These are phyloP conservation scores for Troides oblongomaculatus DNA, from an alignment of 2,888 invertebrate genomes.

Conservation along the genomic window DNA sequence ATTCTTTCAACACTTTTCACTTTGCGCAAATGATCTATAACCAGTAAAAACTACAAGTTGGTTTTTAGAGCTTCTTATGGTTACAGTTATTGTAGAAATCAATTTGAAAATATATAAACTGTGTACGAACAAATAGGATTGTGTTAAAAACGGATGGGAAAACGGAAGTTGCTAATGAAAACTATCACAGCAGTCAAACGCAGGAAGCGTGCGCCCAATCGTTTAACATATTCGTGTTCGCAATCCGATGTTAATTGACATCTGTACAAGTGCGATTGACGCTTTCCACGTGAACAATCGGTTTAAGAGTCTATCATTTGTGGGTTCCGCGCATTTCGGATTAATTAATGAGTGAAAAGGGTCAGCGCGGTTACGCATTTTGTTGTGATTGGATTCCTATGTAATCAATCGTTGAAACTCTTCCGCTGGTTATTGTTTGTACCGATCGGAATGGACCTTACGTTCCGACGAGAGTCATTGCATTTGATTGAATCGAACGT, in stretches of 20 bases:
- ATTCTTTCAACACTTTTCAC: too few species aligned
- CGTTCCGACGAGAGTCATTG: slow-evolving; percentile 22
- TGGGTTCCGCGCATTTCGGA: slow-evolving; percentile 60
- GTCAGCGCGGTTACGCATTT: slow-evolving; percentile 63
- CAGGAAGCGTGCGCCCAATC: slow-evolving; percentile 28
- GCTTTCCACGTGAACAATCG: slow-evolving; percentile 60
- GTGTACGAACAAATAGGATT: neutral
- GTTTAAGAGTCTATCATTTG: slow-evolving; percentile 69
- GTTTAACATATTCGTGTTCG: slow-evolving; percentile 39
- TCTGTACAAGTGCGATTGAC: slow-evolving; percentile 58
- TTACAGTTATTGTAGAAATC: neutral
- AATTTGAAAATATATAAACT: neutral
- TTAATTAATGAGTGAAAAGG: slow-evolving; percentile 75
- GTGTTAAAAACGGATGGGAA: neutral
- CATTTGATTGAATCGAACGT: slow-evolving; percentile 19
- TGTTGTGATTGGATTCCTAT: slow-evolving; percentile 58
- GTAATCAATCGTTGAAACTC: slow-evolving; percentile 51
- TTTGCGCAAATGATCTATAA: too few species aligned
- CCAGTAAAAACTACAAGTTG: too few species aligned
- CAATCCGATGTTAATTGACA: slow-evolving; percentile 54
- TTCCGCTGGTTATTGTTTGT: slow-evolving; percentile 42
- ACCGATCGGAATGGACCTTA: slow-evolving; percentile 31
- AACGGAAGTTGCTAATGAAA: slow-evolving; percentile 17
- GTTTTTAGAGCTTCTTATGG: too few species aligned
- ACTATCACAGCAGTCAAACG: slow-evolving; percentile 23